A percentile compares a stretch with the other conserved stretches of the same genome.
Evolutionary conservation across 1,140 invertebrate species (phyloP).

Genomic region (Apis dorsata): DNA sequence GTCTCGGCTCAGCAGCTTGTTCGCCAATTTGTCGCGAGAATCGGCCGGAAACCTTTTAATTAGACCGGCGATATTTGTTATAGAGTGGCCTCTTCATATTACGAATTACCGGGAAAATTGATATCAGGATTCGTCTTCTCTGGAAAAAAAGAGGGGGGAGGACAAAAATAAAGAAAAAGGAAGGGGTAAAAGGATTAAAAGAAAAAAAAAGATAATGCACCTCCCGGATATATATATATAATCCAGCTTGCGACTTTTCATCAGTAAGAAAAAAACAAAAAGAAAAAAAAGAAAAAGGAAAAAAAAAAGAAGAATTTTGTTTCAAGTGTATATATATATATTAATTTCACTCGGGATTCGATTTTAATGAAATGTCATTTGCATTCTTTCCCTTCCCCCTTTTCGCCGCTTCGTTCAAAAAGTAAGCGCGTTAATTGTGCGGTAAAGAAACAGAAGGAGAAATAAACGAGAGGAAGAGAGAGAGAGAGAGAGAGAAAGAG

Average conservation of each 20-base stretch:
- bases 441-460: background rate
- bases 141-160: background rate
- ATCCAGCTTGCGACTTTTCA: background rate
- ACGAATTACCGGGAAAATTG: background rate
- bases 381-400: background rate
- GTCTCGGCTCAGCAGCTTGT: slow-evolving; percentile 10
- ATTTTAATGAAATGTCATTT: slow-evolving; percentile 22
- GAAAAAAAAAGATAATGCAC: background rate
- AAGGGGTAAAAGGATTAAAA: no score
- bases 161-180: no score
- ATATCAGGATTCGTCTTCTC: background rate
- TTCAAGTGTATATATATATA: background rate
- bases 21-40: slow-evolving; percentile 17
- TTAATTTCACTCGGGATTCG: background rate
- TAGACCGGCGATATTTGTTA: slow-evolving; percentile 12
- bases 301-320: no score
- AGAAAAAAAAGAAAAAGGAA: no score
- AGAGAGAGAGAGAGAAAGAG: background rate
- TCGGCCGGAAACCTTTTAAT: slow-evolving; percentile 21
- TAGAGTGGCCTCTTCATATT: slow-evolving; percentile 6
- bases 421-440: slow-evolving; percentile 18
- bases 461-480: background rate
- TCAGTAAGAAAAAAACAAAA: no score
- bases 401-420: background rate
- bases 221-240: background rate